A percentile compares a stretch with the other conserved stretches of the same genome.
Conservation (phyloP, 2,888 invertebrate species). For the Euspilapteryx auroguttella region DNA sequence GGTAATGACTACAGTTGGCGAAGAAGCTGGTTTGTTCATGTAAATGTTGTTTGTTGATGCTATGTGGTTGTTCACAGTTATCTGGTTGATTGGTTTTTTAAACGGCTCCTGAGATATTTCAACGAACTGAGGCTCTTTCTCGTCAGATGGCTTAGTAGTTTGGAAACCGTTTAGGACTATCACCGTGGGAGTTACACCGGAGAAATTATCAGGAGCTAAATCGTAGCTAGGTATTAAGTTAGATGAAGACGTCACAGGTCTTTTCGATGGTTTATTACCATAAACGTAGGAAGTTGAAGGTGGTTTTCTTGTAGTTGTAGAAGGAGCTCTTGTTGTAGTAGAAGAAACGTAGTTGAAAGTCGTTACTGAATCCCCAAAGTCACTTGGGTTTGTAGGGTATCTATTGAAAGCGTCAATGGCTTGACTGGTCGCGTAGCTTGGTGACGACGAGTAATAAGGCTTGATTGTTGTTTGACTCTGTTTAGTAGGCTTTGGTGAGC, state of each 20-base stretch:
- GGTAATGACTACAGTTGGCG: conserved; percentile 68
- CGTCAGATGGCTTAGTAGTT: conserved; percentile 15
- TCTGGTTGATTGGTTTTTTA: conserved; percentile 47
- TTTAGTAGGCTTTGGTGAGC: too few species aligned
- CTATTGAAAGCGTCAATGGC: conserved; percentile 44
- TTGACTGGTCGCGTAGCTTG: conserved; percentile 47
- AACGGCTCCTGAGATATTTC: conserved; percentile 56
- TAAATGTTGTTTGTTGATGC: conserved; percentile 59
- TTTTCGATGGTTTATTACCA: conserved; percentile 45
- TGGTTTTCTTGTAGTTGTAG: conserved; percentile 26
- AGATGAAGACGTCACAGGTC: conserved; percentile 33
- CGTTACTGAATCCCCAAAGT: conserved; percentile 35
- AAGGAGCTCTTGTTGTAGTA: conserved; percentile 25
- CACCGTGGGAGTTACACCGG: conserved; percentile 50
- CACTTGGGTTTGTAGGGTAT: conserved; percentile 40
- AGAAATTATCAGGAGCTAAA: conserved; percentile 32
- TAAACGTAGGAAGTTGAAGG: conserved; percentile 52
- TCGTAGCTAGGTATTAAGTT: conserved; percentile 27
- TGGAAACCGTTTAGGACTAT: conserved; percentile 37
- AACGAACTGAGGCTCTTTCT: conserved; percentile 36
- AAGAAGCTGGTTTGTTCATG: conserved; percentile 42
- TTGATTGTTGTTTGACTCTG: too few species aligned
- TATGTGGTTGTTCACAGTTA: conserved; percentile 65
- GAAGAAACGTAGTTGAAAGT: conserved; percentile 41
- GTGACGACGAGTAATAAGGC: too few species aligned